Evolutionary conservation across 2,797 vertebrate species (phyloP).

Genomic region (Arctocebus calabarensis): DNA sequence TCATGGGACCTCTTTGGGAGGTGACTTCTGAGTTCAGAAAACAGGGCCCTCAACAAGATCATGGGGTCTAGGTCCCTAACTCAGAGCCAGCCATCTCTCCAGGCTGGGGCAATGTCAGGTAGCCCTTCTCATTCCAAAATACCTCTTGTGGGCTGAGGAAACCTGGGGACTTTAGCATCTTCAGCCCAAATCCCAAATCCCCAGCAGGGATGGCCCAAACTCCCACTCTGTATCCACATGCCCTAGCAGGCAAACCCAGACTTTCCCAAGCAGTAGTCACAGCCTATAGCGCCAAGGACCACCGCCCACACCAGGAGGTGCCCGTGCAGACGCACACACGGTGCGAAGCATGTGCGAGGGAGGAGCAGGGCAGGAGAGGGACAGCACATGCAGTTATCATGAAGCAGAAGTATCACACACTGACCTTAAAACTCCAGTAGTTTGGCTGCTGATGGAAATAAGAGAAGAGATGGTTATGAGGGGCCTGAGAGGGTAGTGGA

Average conservation of each 20-base stretch:
- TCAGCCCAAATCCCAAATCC: not conserved
- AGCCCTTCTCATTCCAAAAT: not conserved
- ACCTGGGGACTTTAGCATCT: not conserved
- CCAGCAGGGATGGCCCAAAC: not conserved
- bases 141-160: not conserved
- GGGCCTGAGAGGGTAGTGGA: not conserved
- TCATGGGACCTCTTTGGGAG: not conserved
- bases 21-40: constrained; percentile 7
- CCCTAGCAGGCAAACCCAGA: constrained; percentile 44
- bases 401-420: constrained; percentile 88
- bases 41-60: not conserved
- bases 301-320: constrained; percentile 23
- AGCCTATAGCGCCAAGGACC: constrained; percentile 69
- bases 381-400: constrained; percentile 86
- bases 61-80: not conserved
- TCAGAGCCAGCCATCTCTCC: not conserved
- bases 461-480: constrained; percentile 83
- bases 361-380: not conserved
- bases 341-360: constrained; percentile 78
- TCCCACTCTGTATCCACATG: constrained; percentile 7
- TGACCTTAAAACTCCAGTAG: constrained; percentile 99
- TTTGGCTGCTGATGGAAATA: constrained; percentile 95
- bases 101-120: not conserved
- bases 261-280: constrained; percentile 69
- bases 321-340: constrained; percentile 44